phyloP scores from a whole-genome alignment of 2,113 vertebrate species.

The Laticauda colubrina region DNA sequence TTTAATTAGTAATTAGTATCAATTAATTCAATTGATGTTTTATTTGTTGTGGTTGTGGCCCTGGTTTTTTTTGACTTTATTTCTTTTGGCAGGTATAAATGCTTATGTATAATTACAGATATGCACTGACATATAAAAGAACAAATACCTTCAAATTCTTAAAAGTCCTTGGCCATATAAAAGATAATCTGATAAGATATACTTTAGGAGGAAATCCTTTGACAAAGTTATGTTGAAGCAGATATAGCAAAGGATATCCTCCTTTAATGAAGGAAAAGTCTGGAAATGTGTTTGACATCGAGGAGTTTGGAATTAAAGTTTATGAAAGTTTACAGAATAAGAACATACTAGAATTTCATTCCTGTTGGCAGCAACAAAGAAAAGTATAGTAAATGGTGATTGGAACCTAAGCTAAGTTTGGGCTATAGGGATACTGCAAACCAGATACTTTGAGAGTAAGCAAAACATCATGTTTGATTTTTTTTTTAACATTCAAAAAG shows the following conservation, averaged over 20 bases:
- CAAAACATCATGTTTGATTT: not conserved
- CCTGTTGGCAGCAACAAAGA: constrained; percentile 27
- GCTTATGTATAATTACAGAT: too few relatives aligned
- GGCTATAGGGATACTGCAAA: constrained; percentile 36
- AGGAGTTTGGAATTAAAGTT: constrained; percentile 31
- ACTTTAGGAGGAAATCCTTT: constrained; percentile 52
- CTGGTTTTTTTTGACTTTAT: not conserved
- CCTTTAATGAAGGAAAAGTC: constrained; percentile 35
- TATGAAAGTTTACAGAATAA: constrained; percentile 40
- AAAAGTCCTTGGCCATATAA: constrained; percentile 30
- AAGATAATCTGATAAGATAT: constrained; percentile 56
- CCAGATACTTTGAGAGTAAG: constrained; percentile 25
- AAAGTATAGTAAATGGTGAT: constrained; percentile 27
- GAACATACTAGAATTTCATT: constrained; percentile 44
- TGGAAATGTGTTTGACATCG: constrained; percentile 33
- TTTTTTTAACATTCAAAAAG: constrained; percentile 31
- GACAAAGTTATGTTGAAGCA: not conserved
- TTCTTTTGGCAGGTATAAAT: too few relatives aligned
- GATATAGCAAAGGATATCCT: constrained; percentile 44
- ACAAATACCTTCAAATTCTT: not conserved
- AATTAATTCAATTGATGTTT: not conserved
- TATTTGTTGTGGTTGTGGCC: not conserved
- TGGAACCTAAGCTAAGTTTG: constrained; percentile 27
- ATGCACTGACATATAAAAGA: not conserved
- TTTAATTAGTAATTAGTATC: not conserved